A percentile compares a stretch with the other conserved stretches of the same genome.
These are phyloP conservation scores for Synergus gifuensis DNA, from an alignment of 2,888 invertebrate species.

Conservation along the genomic window DNA sequence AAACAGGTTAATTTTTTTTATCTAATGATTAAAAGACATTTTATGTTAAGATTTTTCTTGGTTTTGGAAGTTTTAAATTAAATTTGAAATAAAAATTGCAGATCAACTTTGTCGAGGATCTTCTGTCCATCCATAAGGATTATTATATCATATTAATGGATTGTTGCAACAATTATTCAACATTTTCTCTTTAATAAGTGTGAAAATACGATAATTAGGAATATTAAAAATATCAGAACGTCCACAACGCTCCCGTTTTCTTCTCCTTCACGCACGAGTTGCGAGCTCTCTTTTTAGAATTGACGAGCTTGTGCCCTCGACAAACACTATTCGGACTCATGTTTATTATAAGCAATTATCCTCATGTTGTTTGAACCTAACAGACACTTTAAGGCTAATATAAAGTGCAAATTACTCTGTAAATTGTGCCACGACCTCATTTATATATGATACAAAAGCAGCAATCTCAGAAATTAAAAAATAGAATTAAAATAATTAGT, in stretches of 20 bases:
- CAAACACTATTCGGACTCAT: conserved; percentile 8
- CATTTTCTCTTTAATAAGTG: neutral
- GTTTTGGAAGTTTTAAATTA: no score
- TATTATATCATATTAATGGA: neutral
- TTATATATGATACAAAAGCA: neutral
- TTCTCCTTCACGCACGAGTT: conserved; percentile 52
- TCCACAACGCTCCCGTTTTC: conserved; percentile 15
- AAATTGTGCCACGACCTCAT: neutral
- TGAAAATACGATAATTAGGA: neutral
- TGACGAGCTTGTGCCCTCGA: neutral
- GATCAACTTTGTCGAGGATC: conserved; percentile 20
- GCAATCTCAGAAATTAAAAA: neutral
- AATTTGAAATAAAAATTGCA: neutral
- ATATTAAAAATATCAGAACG: neutral
- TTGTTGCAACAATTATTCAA: neutral
- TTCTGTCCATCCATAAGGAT: neutral
- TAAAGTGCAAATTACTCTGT: neutral
- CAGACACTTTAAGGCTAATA: neutral
- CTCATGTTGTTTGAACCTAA: neutral
- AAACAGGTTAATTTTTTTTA: neutral
- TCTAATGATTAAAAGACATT: neutral
- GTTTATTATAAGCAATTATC: neutral
- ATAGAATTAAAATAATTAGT: neutral
- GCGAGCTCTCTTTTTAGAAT: conserved; percentile 40
- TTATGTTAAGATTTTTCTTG: no score